Conservation (phyloP, 2,113 vertebrate genomes). For the Paralichthys olivaceus region DNA sequence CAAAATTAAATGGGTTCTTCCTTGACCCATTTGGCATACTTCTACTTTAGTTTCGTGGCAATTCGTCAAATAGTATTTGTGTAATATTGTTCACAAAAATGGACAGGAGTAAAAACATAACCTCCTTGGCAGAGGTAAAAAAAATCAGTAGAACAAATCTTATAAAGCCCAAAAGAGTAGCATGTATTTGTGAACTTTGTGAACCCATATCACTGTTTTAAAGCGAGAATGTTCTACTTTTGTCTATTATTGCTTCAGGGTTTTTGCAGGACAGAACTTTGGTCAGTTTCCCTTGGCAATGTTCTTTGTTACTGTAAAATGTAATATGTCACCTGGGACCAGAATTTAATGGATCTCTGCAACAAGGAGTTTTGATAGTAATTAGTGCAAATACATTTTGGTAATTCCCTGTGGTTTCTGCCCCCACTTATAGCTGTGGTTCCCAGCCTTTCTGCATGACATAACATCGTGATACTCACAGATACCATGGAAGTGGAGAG, state of each 20-base stretch:
- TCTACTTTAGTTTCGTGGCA: no score
- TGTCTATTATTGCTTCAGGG: conserved; percentile 22
- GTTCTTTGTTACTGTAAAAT: conserved; percentile 38
- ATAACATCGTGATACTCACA: conserved; percentile 15
- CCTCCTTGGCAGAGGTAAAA: background rate
- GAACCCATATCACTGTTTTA: no score
- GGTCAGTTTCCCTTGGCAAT: conserved; percentile 30
- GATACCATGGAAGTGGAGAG: background rate
- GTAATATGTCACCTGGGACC: conserved; percentile 52
- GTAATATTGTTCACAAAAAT: no score
- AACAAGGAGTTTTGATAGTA: conserved; percentile 55
- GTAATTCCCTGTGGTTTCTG: conserved; percentile 16
- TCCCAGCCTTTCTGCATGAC: conserved; percentile 16
- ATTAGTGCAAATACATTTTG: conserved; percentile 43
- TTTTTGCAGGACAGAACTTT: conserved; percentile 20
- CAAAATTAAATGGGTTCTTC: no score
- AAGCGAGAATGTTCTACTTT: conserved; percentile 17
- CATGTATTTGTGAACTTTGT: no score
- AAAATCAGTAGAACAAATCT: background rate
- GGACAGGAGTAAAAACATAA: background rate
- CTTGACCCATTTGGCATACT: no score
- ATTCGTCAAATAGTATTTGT: no score
- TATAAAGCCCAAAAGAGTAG: no score
- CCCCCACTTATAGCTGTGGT: background rate
- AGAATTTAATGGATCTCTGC: conserved; percentile 48